Base-by-base conservation (phyloP, 64 coral and sea anemone genomes). In the Pocillopora damicornis region DNA sequence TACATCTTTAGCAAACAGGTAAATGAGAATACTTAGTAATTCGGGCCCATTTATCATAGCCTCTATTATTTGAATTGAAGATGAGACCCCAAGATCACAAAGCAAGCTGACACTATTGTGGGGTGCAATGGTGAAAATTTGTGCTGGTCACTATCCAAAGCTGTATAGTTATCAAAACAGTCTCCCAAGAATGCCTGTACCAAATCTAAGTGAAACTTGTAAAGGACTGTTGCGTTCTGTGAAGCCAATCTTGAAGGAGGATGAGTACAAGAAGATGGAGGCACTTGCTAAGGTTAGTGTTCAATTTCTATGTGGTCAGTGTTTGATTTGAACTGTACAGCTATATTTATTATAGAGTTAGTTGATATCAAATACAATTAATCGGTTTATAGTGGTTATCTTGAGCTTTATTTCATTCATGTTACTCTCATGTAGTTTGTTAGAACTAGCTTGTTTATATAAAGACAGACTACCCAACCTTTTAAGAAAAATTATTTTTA, bases 111-210 rank as follows among this genome's bases (percentile, higher is more conserved):
- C 96, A 34, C 74, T 98, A 25, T 51, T 86, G 22, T 98, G 96
- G 96, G 96, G 92, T 76, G 76, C 60, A 65, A 62, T 98, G 63
- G 92, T 98, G 30, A 93, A 86, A 15, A 3, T 98, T 35, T 92
- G 89, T 79, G 81, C 89, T 84, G 96, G 96, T 14, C 71, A 80
- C 12, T 88, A 92, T 66, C 96, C 96, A 51, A 86, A 87, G 34
- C 64, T 94, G 12, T 98, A 92, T 73, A 98, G 96, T 58, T 98
- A 92, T 59, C 96, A 98, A 26, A 98, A 98, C 84, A 94, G 92
- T 18, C 87, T 98, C 23, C 96, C 96, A 35, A 82, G 96, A 15
- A 94, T 98, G 96, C 89, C 96, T 64, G 93, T 98, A 4, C 96
- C 96, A 37, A 59, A 88, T 37, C 37, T 98, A 15, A 94, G 86